These are phyloP conservation scores for Habropoda laboriosa DNA, from an alignment of 1,140 invertebrate genomes.

Conservation along the genomic window DNA sequence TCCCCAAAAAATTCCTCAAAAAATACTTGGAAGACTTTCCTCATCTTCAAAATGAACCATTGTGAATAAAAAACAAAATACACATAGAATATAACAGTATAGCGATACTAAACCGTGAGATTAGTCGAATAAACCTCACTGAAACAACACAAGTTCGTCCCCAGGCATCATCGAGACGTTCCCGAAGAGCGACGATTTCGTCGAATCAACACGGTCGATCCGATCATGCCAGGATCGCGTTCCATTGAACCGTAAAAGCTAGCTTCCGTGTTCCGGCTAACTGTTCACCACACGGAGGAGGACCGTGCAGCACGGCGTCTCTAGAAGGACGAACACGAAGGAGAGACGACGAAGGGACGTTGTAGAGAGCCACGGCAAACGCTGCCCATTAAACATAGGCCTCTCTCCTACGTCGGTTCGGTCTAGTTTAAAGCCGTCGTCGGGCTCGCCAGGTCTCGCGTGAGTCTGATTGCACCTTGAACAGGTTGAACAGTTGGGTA, in stretches of 20 bases:
- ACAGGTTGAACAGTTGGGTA: slow-evolving; percentile 60
- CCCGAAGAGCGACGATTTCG: slow-evolving; percentile 27
- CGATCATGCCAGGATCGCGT: slow-evolving; percentile 45
- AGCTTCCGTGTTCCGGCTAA: slow-evolving; percentile 63
- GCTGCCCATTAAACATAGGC: slow-evolving; percentile 20
- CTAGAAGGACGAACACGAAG: slow-evolving; percentile 44
- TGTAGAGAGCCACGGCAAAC: not conserved
- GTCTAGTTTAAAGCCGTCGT: slow-evolving; percentile 50
- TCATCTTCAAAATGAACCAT: too few species aligned
- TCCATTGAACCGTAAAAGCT: slow-evolving; percentile 63
- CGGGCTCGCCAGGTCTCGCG: slow-evolving; percentile 31
- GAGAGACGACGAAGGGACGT: not conserved
- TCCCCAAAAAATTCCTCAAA: too few species aligned
- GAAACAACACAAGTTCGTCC: too few species aligned
- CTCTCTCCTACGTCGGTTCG: not conserved
- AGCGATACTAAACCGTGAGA: too few species aligned
- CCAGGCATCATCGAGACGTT: too few species aligned
- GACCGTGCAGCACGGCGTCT: slow-evolving; percentile 11
- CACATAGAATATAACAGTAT: too few species aligned
- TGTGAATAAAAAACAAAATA: too few species aligned
- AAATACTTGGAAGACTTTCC: too few species aligned
- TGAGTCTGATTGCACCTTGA: slow-evolving; percentile 48
- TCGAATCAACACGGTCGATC: slow-evolving; percentile 10
- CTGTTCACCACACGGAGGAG: slow-evolving; percentile 59
- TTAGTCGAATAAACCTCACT: too few species aligned